These are phyloP conservation scores for Lophura swinhoii DNA, from an alignment of 2,797 vertebrate species.

Conservation along the genomic window DNA sequence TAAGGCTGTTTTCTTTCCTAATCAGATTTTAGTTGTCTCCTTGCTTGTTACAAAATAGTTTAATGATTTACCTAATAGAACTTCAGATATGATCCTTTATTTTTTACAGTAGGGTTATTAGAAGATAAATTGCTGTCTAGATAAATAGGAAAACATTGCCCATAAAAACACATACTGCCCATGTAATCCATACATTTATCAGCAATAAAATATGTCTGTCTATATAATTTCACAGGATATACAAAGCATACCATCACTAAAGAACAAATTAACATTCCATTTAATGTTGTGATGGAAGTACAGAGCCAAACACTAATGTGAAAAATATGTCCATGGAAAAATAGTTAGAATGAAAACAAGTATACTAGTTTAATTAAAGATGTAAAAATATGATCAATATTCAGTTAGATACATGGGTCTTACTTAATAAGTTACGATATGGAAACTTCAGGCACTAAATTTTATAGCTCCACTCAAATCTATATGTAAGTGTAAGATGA, in stretches of 20 bases:
- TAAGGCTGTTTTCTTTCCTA: not conserved
- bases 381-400: fast-evolving
- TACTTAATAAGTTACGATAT: not conserved
- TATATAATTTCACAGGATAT: not conserved
- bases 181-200: not conserved
- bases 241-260: not conserved
- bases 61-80: not conserved
- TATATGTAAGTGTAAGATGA: not conserved
- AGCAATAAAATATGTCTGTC: not conserved
- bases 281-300: not conserved
- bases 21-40: slow-evolving; percentile 18
- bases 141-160: not conserved
- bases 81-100: not conserved
- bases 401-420: not conserved
- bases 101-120: not conserved
- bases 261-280: not conserved
- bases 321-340: not conserved
- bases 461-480: not conserved
- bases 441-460: not conserved
- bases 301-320: not conserved
- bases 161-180: not conserved
- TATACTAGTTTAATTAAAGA: not conserved
- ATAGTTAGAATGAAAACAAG: not conserved
- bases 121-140: not conserved
- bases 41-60: not conserved